phyloP scores from a whole-genome alignment of 2,888 invertebrate species.

The Druceiella hillmani region DNA sequence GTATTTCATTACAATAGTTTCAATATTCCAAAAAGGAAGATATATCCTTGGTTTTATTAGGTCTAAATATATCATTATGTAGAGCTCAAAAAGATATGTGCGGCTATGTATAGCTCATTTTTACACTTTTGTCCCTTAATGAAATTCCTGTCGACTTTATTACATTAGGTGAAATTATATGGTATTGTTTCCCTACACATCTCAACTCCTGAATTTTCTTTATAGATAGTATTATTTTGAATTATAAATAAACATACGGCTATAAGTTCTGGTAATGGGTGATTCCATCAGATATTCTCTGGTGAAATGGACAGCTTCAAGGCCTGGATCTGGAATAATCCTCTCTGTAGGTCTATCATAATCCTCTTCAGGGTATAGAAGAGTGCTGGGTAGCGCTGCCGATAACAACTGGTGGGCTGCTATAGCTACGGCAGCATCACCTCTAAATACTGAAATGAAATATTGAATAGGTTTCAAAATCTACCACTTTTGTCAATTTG shows the following conservation, averaged over 20 bases:
- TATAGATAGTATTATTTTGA: no score
- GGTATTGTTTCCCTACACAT: no score
- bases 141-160: no score
- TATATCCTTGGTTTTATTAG: no score
- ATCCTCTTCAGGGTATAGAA: slow-evolving; percentile 34
- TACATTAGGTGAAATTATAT: no score
- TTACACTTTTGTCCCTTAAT: no score
- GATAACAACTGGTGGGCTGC: slow-evolving; percentile 45
- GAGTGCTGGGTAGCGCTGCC: slow-evolving; percentile 40
- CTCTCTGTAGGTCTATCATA: slow-evolving; percentile 30
- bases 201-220: no score
- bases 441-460: slow-evolving; percentile 33
- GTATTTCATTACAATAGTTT: no score
- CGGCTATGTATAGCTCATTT: no score
- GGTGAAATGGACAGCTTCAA: slow-evolving; percentile 40
- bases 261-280: slow-evolving; percentile 43
- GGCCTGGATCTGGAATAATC: slow-evolving; percentile 19
- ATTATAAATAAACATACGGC: slow-evolving; percentile 35
- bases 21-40: no score
- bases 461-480: slow-evolving; percentile 4
- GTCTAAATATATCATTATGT: no score
- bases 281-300: slow-evolving; percentile 46
- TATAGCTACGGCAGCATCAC: slow-evolving; percentile 44
- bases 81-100: no score
- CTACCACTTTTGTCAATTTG: slow-evolving; percentile 2